Evolutionary conservation across 2,888 invertebrate genomes (phyloP), one percentile per base, ranked within the genome.

Genomic region (Pedicia rivosa): DNA sequence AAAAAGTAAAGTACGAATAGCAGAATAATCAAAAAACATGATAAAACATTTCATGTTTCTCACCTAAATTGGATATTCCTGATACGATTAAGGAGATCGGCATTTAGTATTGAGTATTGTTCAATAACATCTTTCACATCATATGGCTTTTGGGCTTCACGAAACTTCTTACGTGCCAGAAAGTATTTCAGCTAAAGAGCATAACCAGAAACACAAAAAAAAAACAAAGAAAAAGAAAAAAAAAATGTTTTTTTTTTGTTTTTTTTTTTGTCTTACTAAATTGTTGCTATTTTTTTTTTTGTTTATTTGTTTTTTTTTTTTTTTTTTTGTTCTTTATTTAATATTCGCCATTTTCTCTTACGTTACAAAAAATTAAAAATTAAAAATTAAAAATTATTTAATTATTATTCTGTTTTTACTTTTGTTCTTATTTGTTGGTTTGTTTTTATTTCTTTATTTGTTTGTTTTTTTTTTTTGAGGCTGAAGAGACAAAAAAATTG

Each of bases 61-160:
- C 71, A 75, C 75, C 83, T 79, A 70, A 73, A 73, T 64, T 87
- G 86, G 51, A 87, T 70, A 66, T 75, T 80, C 72, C 83, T 84
- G 59, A 84, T 82, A 63, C 87, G 68, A 59, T 80, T 79, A 57
- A 87, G 73, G 61, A 88, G 77, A 65, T 88, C 87, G 47, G 86
- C 81, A 63, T 84, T 83, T 56, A 78, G 78, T 50, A 83, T 82
- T 43, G 83, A 83, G 67, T 86, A 87, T 65, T 88, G 87, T 64
- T 88, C 87, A 63, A 88, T 87, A 61, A 88, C 87, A 66, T 88
- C 88, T 70, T 87, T 88, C 57, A 88, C 87, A 68, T 88, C 88
- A 66, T 88, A 88, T 47, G 88, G 88, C 67, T 86, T 81, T 63
- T 87, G 70, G 54, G 86, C 86, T 68, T 87, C 86, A 66, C 82